Percentiles rank a stretch among this genome's conserved stretches.
Evolutionary conservation across 2,113 vertebrate genomes (phyloP).

Genomic region (Menura novaehollandiae): DNA sequence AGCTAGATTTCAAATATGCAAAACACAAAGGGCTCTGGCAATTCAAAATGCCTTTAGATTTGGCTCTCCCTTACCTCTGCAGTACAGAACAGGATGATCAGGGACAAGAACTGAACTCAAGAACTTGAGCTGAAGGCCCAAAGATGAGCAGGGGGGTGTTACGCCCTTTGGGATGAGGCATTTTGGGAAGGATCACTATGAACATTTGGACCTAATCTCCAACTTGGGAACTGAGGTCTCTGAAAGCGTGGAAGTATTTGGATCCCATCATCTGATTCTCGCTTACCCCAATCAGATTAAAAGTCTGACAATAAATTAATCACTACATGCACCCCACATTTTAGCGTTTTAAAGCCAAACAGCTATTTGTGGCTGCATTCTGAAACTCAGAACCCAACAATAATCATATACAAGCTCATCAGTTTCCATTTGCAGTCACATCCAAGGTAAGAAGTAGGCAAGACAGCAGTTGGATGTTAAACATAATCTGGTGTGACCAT

Average conservation of each 20-base stretch:
- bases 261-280: not conserved
- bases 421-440: not conserved
- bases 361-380: not conserved
- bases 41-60: not conserved
- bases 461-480: not conserved
- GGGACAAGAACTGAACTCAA: not conserved
- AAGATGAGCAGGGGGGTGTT: not conserved
- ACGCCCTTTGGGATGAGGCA: rapidly evolving
- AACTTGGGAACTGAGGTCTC: not conserved
- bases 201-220: not conserved
- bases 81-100: not conserved
- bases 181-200: not conserved
- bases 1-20: not conserved
- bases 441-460: not conserved
- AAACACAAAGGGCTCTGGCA: not conserved
- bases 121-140: not conserved
- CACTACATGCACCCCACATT: not conserved
- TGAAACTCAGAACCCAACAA: not conserved
- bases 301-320: not conserved
- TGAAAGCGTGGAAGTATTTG: not conserved
- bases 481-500: not conserved
- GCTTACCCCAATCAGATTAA: not conserved
- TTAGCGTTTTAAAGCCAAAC: not conserved
- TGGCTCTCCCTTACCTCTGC: not conserved
- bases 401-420: not conserved